phyloP scores from a whole-genome alignment of 2,888 invertebrate genomes.

The Nephrotoma appendiculata region DNA sequence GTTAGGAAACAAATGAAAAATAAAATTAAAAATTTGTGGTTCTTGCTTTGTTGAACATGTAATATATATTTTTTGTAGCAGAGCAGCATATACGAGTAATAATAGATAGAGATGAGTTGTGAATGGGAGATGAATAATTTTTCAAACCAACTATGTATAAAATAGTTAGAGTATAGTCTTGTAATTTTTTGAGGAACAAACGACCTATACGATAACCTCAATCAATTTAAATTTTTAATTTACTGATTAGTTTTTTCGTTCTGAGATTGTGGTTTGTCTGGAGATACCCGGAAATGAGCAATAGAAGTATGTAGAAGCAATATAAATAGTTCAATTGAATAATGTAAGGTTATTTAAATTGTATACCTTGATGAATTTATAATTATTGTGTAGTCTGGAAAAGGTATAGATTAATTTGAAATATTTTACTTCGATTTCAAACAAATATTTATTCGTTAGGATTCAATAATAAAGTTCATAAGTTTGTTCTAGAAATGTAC shows the following conservation, averaged over 20 bases:
- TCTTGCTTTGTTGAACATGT: not conserved
- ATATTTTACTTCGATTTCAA: no score
- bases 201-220: not conserved
- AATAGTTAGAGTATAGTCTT: not conserved
- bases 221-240: not conserved
- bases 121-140: not conserved
- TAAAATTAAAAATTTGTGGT: not conserved
- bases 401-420: no score
- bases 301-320: not conserved
- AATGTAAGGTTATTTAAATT: no score
- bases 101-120: not conserved
- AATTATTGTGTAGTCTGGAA: no score
- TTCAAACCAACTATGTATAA: not conserved
- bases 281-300: not conserved
- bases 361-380: no score
- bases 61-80: not conserved
- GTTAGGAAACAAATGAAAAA: not conserved
- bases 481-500: no score
- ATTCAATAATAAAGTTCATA: no score
- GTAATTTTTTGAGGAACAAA: not conserved
- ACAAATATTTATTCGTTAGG: no score
- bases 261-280: not conserved
- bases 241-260: not conserved
- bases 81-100: no score
- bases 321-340: no score